Percentiles rank a stretch among this genome's conserved stretches.
phyloP scores from a whole-genome alignment of 2,888 invertebrate species.

The Drosophila prostipennis region DNA sequence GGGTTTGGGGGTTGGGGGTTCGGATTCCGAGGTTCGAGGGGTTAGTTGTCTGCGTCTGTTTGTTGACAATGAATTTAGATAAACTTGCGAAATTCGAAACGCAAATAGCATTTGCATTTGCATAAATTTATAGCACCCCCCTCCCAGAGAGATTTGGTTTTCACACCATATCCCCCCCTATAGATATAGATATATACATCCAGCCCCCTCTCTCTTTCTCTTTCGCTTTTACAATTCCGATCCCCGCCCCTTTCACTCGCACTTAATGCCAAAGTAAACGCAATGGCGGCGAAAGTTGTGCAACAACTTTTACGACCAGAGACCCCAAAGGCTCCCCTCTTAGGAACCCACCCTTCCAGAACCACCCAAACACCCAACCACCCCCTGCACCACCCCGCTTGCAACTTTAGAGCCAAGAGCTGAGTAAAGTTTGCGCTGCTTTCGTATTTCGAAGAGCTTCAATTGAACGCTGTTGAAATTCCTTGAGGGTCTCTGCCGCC shows the following conservation, averaged over 20 bases:
- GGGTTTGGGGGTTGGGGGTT: background rate
- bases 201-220: background rate
- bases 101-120: slow-evolving; percentile 78
- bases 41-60: slow-evolving; percentile 46
- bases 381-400: slow-evolving; percentile 1
- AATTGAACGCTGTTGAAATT: slow-evolving; percentile 77
- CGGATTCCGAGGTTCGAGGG: background rate
- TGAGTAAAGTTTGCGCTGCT: slow-evolving; percentile 74
- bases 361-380: no score
- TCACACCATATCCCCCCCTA: slow-evolving; percentile 8
- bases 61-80: slow-evolving; percentile 79
- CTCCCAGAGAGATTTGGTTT: slow-evolving; percentile 15
- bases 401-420: slow-evolving; percentile 66
- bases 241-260: slow-evolving; percentile 29
- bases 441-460: slow-evolving; percentile 69
- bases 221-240: background rate
- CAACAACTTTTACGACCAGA: slow-evolving; percentile 61
- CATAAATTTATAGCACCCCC: slow-evolving; percentile 67
- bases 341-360: background rate
- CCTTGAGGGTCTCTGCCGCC: slow-evolving; percentile 57
- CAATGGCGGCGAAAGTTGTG: slow-evolving; percentile 61
- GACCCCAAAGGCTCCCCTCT: slow-evolving; percentile 18
- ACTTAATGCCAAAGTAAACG: slow-evolving; percentile 70
- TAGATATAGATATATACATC: background rate
- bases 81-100: slow-evolving; percentile 77